These are phyloP conservation scores for Rhagium mordax DNA, from an alignment of 2,888 invertebrate genomes.

Conservation along the genomic window DNA sequence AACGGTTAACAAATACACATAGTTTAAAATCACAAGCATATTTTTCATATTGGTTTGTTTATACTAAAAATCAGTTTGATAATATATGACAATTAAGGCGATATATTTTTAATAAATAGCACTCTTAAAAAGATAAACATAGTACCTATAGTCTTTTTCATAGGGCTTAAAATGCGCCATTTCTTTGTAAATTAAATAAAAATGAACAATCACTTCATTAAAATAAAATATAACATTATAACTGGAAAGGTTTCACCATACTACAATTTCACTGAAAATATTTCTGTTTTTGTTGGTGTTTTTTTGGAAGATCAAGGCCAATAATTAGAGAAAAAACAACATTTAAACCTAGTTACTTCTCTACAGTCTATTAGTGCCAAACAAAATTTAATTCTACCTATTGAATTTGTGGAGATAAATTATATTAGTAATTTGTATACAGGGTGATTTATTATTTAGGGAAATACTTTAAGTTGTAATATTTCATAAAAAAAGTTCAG, in stretches of 20 bases:
- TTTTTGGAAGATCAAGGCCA: slow-evolving; percentile 8
- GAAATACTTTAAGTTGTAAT: too few relatives aligned
- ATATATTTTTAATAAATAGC: background rate
- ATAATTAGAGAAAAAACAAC: background rate
- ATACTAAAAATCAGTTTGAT: background rate
- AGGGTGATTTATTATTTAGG: too few relatives aligned
- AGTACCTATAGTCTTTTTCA: slow-evolving; percentile 61
- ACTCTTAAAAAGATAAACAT: slow-evolving; percentile 12
- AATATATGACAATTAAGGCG: too few relatives aligned
- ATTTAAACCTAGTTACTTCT: background rate
- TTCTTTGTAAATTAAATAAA: slow-evolving; percentile 35
- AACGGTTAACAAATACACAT: background rate
- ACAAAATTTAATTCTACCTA: background rate
- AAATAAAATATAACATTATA: slow-evolving; percentile 45
- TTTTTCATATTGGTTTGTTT: background rate
- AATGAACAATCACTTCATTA: slow-evolving; percentile 52
- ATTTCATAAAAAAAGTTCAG: too few relatives aligned
- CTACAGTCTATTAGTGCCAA: background rate
- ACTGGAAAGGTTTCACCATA: slow-evolving; percentile 25
- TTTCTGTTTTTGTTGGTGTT: slow-evolving; percentile 21
- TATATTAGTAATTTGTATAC: too few relatives aligned
- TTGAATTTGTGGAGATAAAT: too few relatives aligned
- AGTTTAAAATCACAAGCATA: slow-evolving; percentile 4
- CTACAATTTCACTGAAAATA: slow-evolving; percentile 7
- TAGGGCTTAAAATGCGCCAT: slow-evolving; percentile 64